Evolutionary conservation across 2,113 vertebrate species (phyloP).

Genomic region (Dicerorhinus sumatrensis): DNA sequence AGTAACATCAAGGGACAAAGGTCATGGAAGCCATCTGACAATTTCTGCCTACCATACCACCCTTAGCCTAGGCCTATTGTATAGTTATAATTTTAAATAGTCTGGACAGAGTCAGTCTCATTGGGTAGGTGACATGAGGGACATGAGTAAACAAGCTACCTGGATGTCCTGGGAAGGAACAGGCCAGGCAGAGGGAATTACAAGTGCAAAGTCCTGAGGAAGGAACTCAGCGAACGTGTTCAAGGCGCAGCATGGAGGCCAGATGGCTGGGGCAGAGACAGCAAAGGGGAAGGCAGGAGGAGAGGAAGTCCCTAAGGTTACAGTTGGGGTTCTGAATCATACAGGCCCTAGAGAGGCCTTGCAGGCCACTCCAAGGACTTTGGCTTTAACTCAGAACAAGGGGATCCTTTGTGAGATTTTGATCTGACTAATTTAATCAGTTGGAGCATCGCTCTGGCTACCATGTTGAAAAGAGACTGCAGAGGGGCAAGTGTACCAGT

Average conservation of each 20-base stretch:
- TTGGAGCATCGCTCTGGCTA: background rate
- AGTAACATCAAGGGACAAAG: background rate
- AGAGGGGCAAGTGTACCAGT: background rate
- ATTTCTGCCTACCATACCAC: background rate
- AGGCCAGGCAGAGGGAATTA: background rate
- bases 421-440: background rate
- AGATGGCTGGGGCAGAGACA: rapidly evolving
- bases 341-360: background rate
- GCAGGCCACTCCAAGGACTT: background rate
- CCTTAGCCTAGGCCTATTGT: background rate
- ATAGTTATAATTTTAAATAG: background rate
- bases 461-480: background rate
- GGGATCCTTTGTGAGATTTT: too few species aligned
- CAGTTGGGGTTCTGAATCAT: background rate
- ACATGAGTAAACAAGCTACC: background rate
- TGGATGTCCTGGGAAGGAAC: background rate
- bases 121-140: background rate
- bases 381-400: background rate
- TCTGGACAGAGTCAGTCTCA: background rate
- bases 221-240: background rate
- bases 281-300: background rate
- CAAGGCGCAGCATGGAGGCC: background rate
- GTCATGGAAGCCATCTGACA: background rate
- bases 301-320: background rate
- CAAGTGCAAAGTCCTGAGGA: background rate